Conservation (phyloP, 2,888 invertebrate genomes). For the Orchestes rusci region DNA sequence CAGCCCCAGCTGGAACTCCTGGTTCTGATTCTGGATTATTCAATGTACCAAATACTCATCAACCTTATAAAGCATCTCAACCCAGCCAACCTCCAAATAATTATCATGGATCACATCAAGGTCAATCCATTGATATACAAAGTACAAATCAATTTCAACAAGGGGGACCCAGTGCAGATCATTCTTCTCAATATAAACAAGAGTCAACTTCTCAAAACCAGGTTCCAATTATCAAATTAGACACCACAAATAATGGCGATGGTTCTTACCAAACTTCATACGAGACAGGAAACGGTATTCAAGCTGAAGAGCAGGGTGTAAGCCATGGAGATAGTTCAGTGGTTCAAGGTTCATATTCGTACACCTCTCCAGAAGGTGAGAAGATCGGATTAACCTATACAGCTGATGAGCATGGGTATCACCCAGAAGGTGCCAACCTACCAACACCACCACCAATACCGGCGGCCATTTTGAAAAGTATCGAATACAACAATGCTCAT, state of each 20-base stretch:
- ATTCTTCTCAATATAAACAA: constrained; percentile 14
- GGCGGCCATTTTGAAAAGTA: constrained; percentile 46
- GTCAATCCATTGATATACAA: neutral
- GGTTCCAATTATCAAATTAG: constrained; percentile 33
- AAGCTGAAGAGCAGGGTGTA: constrained; percentile 38
- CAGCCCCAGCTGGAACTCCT: constrained; percentile 8
- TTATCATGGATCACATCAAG: constrained; percentile 12
- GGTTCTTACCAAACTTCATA: constrained; percentile 40
- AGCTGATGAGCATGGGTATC: constrained; percentile 53
- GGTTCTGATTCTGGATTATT: neutral
- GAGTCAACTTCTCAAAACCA: constrained; percentile 20
- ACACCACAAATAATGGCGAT: constrained; percentile 35
- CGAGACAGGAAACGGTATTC: constrained; percentile 53
- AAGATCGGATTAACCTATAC: constrained; percentile 39
- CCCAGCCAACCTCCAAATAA: constrained; percentile 16
- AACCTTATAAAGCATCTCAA: neutral
- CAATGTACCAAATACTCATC: neutral
- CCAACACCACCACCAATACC: constrained; percentile 55
- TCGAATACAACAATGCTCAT: constrained; percentile 30
- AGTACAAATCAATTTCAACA: neutral
- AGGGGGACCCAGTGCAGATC: neutral
- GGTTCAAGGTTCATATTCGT: constrained; percentile 36
- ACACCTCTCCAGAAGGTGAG: constrained; percentile 37
- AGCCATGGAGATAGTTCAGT: constrained; percentile 28
- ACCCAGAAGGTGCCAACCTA: constrained; percentile 48